phyloP scores from a whole-genome alignment of 2,888 invertebrate genomes.

The Polymixis lichenea region DNA sequence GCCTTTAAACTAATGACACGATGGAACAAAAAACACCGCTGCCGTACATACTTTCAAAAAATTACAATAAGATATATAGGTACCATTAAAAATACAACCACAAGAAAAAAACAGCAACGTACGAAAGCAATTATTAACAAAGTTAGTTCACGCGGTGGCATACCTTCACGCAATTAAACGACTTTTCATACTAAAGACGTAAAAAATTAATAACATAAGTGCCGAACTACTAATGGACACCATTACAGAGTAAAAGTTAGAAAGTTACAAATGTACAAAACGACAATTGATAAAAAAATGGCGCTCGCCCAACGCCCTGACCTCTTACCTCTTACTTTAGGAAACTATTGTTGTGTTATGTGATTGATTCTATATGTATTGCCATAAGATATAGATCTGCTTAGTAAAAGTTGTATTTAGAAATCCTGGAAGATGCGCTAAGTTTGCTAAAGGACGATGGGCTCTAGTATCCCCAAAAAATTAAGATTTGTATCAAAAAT shows the following conservation, averaged over 20 bases:
- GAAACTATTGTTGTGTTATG: slow-evolving; percentile 39
- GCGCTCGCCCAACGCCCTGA: slow-evolving; percentile 73
- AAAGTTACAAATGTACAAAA: slow-evolving; percentile 79
- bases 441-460: too few relatives aligned
- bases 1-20: neutral
- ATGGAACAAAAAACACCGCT: neutral
- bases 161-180: slow-evolving; percentile 67
- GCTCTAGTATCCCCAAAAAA: too few relatives aligned
- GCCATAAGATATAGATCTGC: neutral
- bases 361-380: slow-evolving; percentile 20
- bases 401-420: too few relatives aligned
- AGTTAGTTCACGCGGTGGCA: slow-evolving; percentile 58
- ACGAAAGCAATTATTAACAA: slow-evolving; percentile 42
- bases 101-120: slow-evolving; percentile 30
- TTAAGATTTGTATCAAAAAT: too few relatives aligned
- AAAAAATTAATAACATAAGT: slow-evolving; percentile 74
- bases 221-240: slow-evolving; percentile 74
- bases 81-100: slow-evolving; percentile 28
- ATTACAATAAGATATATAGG: slow-evolving; percentile 25
- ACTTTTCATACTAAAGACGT: slow-evolving; percentile 60
- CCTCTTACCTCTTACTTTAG: slow-evolving; percentile 80
- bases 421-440: neutral
- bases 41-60: neutral
- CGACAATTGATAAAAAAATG: slow-evolving; percentile 80
- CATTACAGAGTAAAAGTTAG: slow-evolving; percentile 84